These are phyloP conservation scores for Portunus trituberculatus DNA, from an alignment of 1,140 invertebrate species.

Conservation along the genomic window DNA sequence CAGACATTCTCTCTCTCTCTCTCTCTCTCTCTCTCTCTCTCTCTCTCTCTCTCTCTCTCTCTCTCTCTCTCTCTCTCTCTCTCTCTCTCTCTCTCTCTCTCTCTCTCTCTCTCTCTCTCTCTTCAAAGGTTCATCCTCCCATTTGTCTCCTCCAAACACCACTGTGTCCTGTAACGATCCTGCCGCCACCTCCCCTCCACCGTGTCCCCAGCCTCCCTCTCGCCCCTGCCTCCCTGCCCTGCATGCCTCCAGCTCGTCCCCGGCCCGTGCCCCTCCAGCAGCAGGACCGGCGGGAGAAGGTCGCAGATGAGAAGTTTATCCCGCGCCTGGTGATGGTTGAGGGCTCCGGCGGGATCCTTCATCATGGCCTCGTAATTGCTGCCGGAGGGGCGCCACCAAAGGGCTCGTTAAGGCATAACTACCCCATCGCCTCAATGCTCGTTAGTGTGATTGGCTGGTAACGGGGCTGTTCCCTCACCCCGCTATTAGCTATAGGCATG, in stretches of 20 bases:
- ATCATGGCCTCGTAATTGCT: constrained; percentile 46
- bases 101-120: constrained; percentile 22
- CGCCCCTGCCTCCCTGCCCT: background rate
- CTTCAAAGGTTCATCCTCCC: background rate
- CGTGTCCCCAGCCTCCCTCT: background rate
- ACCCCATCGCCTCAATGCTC: constrained; percentile 29
- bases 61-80: constrained; percentile 30
- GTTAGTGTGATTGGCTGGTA: constrained; percentile 32
- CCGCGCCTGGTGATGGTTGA: background rate
- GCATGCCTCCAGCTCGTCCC: too few species aligned
- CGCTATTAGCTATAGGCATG: background rate
- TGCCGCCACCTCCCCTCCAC: background rate
- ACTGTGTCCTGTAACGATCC: background rate
- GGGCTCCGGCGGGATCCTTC: constrained; percentile 24
- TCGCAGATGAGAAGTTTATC: constrained; percentile 45
- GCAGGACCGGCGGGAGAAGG: background rate
- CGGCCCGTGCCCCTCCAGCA: background rate
- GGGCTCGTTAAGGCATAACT: constrained; percentile 34
- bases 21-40: constrained; percentile 21
- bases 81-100: constrained; percentile 19
- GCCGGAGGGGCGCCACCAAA: constrained; percentile 16
- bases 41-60: constrained; percentile 48
- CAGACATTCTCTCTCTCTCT: background rate
- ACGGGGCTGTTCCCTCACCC: constrained; percentile 16
- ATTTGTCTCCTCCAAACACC: background rate